These are phyloP conservation scores for Glomeris marginata DNA, from an alignment of 2,888 invertebrate species.

Conservation along the genomic window DNA sequence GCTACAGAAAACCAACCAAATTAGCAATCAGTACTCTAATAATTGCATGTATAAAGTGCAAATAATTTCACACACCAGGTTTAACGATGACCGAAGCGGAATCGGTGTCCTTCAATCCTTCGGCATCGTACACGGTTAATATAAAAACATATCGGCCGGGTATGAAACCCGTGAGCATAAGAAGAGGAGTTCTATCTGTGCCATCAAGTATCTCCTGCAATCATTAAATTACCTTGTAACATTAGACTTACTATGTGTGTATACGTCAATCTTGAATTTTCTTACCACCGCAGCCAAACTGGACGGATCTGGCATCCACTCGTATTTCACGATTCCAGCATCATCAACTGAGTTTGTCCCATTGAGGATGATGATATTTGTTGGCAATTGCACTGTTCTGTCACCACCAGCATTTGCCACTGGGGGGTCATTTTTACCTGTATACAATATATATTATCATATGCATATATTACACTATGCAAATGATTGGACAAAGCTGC, in stretches of 20 bases:
- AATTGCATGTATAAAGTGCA: not conserved
- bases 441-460: not conserved
- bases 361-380: constrained; percentile 60
- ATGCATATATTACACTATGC: not conserved
- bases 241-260: not conserved
- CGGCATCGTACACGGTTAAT: constrained; percentile 76
- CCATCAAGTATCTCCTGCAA: constrained; percentile 47
- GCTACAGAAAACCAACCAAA: constrained; percentile 35
- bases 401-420: constrained; percentile 80
- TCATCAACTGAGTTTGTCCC: constrained; percentile 76
- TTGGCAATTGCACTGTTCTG: constrained; percentile 56
- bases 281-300: constrained; percentile 57
- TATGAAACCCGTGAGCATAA: constrained; percentile 70
- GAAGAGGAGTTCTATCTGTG: constrained; percentile 58
- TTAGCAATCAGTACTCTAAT: not conserved
- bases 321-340: constrained; percentile 65
- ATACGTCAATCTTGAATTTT: not conserved
- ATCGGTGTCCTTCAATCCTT: constrained; percentile 67
- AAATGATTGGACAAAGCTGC: not conserved
- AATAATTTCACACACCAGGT: constrained; percentile 31
- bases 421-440: constrained; percentile 78
- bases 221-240: constrained; percentile 16
- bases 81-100: constrained; percentile 71
- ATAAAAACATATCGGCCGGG: constrained; percentile 78
- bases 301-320: constrained; percentile 59